phyloP scores from a whole-genome alignment of 2,888 invertebrate species.

The Drosophila percnosoma region DNA sequence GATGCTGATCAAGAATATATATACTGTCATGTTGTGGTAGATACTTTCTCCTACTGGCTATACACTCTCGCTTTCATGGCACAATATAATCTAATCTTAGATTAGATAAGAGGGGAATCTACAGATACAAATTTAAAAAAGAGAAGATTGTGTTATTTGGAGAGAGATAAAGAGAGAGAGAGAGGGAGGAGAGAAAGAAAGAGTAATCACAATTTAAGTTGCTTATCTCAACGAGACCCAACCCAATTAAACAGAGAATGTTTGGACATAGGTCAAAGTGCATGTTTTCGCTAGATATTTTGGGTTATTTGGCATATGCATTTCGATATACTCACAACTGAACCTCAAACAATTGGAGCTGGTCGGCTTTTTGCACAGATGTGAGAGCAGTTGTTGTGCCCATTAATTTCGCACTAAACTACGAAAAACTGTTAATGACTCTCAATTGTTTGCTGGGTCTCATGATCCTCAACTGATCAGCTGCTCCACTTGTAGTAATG shows the following conservation, averaged over 20 bases:
- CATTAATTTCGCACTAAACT: slow-evolving; percentile 71
- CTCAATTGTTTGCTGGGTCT: slow-evolving; percentile 32
- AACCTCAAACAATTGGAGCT: not conserved
- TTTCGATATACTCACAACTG: not conserved
- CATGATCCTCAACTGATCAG: slow-evolving; percentile 44
- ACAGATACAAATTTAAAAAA: not conserved
- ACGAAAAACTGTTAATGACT: slow-evolving; percentile 72
- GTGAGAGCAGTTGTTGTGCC: slow-evolving; percentile 58
- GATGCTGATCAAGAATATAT: not conserved
- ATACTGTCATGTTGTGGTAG: not conserved
- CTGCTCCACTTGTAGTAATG: slow-evolving; percentile 42
- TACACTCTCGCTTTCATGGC: not conserved
- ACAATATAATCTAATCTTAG: not conserved
- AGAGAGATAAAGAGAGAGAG: not conserved
- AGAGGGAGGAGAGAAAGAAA: not conserved
- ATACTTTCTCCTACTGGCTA: not conserved
- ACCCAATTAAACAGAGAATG: not conserved
- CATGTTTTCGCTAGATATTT: not conserved
- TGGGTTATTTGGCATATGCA: not conserved
- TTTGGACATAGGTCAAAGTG: not conserved
- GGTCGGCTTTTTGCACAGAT: slow-evolving; percentile 57
- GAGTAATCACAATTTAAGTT: not conserved
- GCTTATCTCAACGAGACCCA: not conserved
- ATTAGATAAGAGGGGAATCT: not conserved
- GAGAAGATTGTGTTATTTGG: not conserved